Percentiles rank a stretch among this genome's conserved stretches.
Evolutionary conservation across 1,140 invertebrate genomes (phyloP).

Genomic region (Rhopalosiphum maidis): DNA sequence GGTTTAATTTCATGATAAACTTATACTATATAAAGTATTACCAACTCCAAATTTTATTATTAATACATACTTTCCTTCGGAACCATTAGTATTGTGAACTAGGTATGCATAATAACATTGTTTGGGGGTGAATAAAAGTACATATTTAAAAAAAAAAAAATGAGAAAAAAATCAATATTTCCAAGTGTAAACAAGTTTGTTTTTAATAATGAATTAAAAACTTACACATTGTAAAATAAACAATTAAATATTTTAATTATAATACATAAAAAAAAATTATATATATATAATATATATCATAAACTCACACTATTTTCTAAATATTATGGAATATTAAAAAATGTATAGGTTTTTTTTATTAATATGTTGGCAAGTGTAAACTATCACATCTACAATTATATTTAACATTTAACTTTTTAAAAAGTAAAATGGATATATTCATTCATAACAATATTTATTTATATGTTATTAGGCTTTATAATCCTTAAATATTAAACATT

Average conservation of each 20-base stretch:
- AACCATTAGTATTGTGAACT: not conserved
- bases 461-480: not conserved
- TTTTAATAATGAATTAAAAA: conserved; percentile 28
- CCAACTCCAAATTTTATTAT: not conserved
- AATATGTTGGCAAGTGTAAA: not conserved
- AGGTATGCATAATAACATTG: not conserved
- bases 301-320: not conserved
- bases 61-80: not conserved
- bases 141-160: not conserved
- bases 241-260: conserved; percentile 19
- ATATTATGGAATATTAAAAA: not conserved
- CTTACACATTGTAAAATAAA: not conserved
- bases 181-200: not conserved
- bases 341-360: not conserved
- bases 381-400: not conserved
- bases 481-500: not conserved
- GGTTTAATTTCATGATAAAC: not conserved
- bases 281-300: not conserved
- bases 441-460: not conserved
- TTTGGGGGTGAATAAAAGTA: not conserved
- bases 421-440: not conserved
- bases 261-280: not conserved
- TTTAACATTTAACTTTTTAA: not conserved
- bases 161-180: not conserved
- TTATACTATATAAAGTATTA: not conserved